These are phyloP conservation scores for Tholera decimalis DNA, from an alignment of 2,888 invertebrate species.

Conservation along the genomic window DNA sequence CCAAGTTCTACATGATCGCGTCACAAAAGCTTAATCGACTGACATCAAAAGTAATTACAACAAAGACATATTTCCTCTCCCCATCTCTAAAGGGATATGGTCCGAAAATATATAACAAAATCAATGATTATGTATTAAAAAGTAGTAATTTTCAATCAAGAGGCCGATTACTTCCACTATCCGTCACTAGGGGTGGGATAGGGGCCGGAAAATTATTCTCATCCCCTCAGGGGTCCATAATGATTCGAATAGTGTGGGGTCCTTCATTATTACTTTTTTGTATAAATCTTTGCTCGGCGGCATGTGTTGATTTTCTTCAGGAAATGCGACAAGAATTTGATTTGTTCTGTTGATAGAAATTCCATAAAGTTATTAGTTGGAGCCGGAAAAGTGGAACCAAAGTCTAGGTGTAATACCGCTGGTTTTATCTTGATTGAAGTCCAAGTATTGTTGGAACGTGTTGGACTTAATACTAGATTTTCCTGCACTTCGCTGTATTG, in stretches of 20 bases:
- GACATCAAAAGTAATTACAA: conserved; percentile 50
- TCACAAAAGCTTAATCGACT: conserved; percentile 59
- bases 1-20: conserved; percentile 48
- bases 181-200: conserved; percentile 39
- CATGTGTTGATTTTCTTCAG: conserved; percentile 43
- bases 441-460: background rate
- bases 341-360: conserved; percentile 23
- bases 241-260: conserved; percentile 55
- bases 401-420: background rate
- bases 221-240: conserved; percentile 58
- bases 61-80: conserved; percentile 48
- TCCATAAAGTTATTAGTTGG: conserved; percentile 1
- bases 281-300: conserved; percentile 45
- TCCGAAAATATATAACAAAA: conserved; percentile 48
- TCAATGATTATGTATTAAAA: conserved; percentile 62
- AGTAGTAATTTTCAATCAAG: conserved; percentile 76
- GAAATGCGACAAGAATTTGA: conserved; percentile 17
- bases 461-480: no score
- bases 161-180: conserved; percentile 74
- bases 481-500: no score
- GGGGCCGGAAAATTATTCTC: conserved; percentile 59
- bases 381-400: background rate
- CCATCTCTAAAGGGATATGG: conserved; percentile 18
- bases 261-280: conserved; percentile 64
- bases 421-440: background rate